A percentile compares a stretch with the other conserved stretches of the same genome.
phyloP scores from a whole-genome alignment of 2,888 invertebrate genomes.

The Dioctria linearis region DNA sequence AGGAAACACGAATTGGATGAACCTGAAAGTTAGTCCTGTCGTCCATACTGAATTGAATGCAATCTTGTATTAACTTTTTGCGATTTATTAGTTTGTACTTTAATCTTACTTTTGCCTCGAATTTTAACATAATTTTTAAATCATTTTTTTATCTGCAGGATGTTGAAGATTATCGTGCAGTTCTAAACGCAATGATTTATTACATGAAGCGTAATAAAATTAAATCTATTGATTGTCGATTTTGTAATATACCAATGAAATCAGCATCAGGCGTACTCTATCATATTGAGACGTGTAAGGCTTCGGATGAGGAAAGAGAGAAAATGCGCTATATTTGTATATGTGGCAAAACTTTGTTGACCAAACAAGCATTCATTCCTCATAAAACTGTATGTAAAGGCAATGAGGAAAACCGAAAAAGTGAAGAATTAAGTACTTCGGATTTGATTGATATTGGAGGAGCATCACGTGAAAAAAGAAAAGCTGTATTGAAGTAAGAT shows the following conservation, averaged over 20 bases:
- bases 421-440: neutral
- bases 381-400: neutral
- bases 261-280: constrained; percentile 65
- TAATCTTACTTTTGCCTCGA: too few relatives aligned
- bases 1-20: too few relatives aligned
- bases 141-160: constrained; percentile 54
- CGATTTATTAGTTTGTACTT: too few relatives aligned
- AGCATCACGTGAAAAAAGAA: neutral
- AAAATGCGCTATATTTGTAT: constrained; percentile 62
- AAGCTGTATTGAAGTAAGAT: constrained; percentile 30
- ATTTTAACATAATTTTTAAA: too few relatives aligned
- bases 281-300: constrained; percentile 66
- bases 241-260: constrained; percentile 63
- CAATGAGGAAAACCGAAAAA: neutral
- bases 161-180: constrained; percentile 60
- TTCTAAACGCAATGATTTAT: constrained; percentile 61
- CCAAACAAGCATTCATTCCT: neutral
- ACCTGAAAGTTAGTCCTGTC: too few relatives aligned
- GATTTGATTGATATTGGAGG: too few relatives aligned
- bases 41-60: too few relatives aligned
- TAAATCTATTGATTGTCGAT: constrained; percentile 64
- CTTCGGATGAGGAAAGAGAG: constrained; percentile 56
- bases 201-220: constrained; percentile 61
- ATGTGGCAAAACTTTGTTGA: neutral
- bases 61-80: too few relatives aligned